A percentile compares a stretch with the other conserved stretches of the same genome.
Conservation (phyloP, 2,797 vertebrate species). For the Lithobates pipiens region DNA sequence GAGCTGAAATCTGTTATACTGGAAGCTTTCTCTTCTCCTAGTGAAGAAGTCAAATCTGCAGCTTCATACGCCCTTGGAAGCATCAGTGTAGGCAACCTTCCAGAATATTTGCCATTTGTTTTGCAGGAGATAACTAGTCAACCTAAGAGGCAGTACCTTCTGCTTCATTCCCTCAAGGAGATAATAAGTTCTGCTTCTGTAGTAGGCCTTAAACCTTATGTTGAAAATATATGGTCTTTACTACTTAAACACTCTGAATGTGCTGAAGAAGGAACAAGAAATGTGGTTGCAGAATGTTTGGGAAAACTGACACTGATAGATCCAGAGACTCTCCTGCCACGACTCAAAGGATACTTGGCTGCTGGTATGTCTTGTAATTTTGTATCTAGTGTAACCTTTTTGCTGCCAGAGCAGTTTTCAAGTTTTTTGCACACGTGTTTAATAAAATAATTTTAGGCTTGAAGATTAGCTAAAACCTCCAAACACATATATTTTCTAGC, state of each 20-base stretch:
- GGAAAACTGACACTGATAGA: conserved; percentile 97
- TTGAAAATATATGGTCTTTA: conserved; percentile 95
- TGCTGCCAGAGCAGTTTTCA: no score
- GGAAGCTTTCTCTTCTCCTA: conserved; percentile 96
- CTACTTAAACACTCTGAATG: conserved; percentile 97
- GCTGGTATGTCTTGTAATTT: conserved; percentile 80
- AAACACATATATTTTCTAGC: no score
- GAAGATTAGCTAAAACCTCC: no score
- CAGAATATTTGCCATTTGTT: conserved; percentile 96
- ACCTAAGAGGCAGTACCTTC: conserved; percentile 95
- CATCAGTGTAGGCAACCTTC: conserved; percentile 97
- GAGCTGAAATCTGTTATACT: conserved; percentile 97
- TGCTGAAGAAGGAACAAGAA: conserved; percentile 96
- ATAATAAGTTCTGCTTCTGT: conserved; percentile 97
- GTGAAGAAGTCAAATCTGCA: conserved; percentile 98
- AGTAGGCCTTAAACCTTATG: conserved; percentile 92
- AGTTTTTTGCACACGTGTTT: no score
- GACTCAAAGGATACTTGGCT: conserved; percentile 94
- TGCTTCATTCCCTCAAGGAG: conserved; percentile 98
- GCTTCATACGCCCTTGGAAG: conserved; percentile 96
- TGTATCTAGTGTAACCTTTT: no score
- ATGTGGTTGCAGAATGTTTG: conserved; percentile 96
- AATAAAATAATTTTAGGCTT: no score
- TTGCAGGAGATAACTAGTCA: conserved; percentile 97
- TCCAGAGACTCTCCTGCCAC: conserved; percentile 93